Evolutionary conservation across 2,888 invertebrate genomes (phyloP).

Genomic region (Folsomia candida): DNA sequence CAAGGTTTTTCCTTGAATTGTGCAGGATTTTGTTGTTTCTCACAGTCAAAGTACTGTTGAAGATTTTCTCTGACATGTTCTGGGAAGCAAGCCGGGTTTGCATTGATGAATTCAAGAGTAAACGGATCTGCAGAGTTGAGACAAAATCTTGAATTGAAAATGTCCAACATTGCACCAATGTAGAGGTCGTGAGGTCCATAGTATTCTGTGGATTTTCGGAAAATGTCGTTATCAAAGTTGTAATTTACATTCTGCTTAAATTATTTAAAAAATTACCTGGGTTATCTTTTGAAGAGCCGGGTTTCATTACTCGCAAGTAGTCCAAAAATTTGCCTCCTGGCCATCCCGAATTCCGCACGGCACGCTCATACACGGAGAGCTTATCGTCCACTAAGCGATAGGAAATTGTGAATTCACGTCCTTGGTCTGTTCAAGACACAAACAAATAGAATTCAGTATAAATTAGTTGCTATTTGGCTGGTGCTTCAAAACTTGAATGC

Average conservation of each 20-base stretch:
- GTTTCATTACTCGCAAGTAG: conserved; percentile 66
- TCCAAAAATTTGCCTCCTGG: conserved; percentile 73
- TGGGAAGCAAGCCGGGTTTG: conserved; percentile 70
- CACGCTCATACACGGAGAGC: conserved; percentile 71
- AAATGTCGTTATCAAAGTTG: too few relatives aligned
- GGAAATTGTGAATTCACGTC: conserved; percentile 71
- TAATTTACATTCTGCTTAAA: too few relatives aligned
- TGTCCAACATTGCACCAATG: conserved; percentile 70
- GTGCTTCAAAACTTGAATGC: too few relatives aligned
- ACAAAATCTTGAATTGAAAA: conserved; percentile 72
- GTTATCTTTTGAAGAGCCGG: conserved; percentile 66
- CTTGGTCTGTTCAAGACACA: too few relatives aligned
- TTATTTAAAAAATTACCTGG: too few relatives aligned
- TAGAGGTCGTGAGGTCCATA: conserved; percentile 76
- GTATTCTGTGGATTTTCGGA: too few relatives aligned
- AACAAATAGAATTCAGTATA: too few relatives aligned
- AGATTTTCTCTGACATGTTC: conserved; percentile 66
- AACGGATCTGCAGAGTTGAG: conserved; percentile 74
- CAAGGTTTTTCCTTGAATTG: conserved; percentile 28
- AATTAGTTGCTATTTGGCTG: too few relatives aligned
- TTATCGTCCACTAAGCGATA: conserved; percentile 75
- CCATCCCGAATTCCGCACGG: conserved; percentile 72
- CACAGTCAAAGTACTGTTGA: conserved; percentile 66
- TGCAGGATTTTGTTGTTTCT: conserved; percentile 50
- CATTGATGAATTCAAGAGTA: conserved; percentile 64